phyloP scores from a whole-genome alignment of 2,113 vertebrate species.

The Anser cygnoides region DNA sequence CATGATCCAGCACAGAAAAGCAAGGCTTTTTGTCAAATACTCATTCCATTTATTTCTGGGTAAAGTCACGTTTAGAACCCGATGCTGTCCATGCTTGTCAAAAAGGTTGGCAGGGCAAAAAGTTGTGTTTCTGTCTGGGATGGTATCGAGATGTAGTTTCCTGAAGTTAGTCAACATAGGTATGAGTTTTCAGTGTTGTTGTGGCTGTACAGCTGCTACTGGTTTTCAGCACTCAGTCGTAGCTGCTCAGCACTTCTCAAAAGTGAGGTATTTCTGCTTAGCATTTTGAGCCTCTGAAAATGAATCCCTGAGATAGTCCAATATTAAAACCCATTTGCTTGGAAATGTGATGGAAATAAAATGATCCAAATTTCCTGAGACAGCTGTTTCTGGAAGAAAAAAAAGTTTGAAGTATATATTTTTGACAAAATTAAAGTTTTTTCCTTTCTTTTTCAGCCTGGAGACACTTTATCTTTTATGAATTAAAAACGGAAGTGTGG shows the following conservation, averaged over 20 bases:
- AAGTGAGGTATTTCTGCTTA: background rate
- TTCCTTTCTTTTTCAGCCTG: background rate
- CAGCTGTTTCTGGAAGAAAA: background rate
- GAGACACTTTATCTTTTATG: background rate
- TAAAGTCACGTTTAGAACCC: background rate
- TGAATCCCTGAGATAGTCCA: background rate
- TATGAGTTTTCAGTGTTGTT: background rate
- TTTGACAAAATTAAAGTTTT: background rate
- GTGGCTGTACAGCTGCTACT: background rate
- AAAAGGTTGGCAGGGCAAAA: background rate
- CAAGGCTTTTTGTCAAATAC: background rate
- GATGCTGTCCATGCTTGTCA: fast-evolving
- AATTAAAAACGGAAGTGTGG: background rate
- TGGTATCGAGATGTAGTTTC: background rate
- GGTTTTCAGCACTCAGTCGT: background rate
- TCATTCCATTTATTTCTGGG: background rate
- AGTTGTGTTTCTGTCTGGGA: background rate
- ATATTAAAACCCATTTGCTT: background rate
- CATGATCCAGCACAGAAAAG: background rate
- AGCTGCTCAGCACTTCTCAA: background rate
- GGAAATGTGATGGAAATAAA: background rate
- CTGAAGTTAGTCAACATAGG: background rate
- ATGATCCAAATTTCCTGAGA: background rate
- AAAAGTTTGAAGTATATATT: background rate
- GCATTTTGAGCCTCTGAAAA: background rate